phyloP scores from a whole-genome alignment of 1,140 invertebrate genomes.

The Aethina tumida region DNA sequence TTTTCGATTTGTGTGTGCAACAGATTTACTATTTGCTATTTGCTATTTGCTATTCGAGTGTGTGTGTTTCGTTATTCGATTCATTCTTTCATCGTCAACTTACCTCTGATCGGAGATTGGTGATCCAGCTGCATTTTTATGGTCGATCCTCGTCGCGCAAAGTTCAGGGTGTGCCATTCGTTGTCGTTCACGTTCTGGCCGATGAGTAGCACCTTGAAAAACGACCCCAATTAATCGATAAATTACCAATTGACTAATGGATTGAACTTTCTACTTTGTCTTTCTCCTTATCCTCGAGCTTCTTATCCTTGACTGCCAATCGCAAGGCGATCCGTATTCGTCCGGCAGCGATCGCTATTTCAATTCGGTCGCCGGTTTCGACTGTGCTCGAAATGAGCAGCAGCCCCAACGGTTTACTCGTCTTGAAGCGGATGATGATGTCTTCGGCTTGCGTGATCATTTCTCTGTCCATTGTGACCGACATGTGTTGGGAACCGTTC shows the following conservation, averaged over 20 bases:
- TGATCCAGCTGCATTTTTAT: slow-evolving; percentile 80
- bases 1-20: neutral
- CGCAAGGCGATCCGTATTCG: slow-evolving; percentile 69
- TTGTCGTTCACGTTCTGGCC: slow-evolving; percentile 83
- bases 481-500: slow-evolving; percentile 74
- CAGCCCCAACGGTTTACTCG: slow-evolving; percentile 61
- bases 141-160: slow-evolving; percentile 72
- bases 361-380: slow-evolving; percentile 66
- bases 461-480: slow-evolving; percentile 55
- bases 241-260: neutral
- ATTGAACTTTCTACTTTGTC: slow-evolving; percentile 44
- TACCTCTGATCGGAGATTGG: slow-evolving; percentile 70
- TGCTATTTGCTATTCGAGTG: too few species aligned
- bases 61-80: too few species aligned
- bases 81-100: too few species aligned
- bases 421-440: slow-evolving; percentile 78
- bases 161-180: slow-evolving; percentile 85
- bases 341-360: slow-evolving; percentile 72
- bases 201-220: slow-evolving; percentile 64
- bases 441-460: slow-evolving; percentile 87
- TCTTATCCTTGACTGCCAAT: slow-evolving; percentile 79
- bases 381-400: slow-evolving; percentile 66
- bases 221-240: too few species aligned
- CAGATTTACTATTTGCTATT: too few species aligned
- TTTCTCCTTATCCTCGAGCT: slow-evolving; percentile 49